Percentiles rank a stretch among this genome's conserved stretches.
These are phyloP conservation scores for Anableps anableps DNA, from an alignment of 2,797 vertebrate genomes.

Conservation along the genomic window DNA sequence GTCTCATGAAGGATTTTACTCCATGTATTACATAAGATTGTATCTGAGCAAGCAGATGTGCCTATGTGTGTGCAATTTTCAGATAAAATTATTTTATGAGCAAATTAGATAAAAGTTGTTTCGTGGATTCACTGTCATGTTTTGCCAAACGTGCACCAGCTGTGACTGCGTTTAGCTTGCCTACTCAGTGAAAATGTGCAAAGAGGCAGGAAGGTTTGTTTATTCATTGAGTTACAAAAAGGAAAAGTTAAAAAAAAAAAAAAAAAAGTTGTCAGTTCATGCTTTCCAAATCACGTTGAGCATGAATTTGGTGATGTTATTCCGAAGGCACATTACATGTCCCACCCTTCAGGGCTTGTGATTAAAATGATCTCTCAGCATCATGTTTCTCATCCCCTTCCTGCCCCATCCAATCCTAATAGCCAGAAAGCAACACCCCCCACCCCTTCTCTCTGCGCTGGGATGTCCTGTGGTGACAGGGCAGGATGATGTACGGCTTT, in stretches of 20 bases:
- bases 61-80: conserved; percentile 26
- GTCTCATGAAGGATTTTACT: conserved; percentile 30
- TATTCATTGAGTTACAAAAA: not conserved
- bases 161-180: conserved; percentile 18
- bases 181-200: not conserved
- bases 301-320: conserved; percentile 36
- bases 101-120: conserved; percentile 41
- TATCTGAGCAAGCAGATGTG: conserved; percentile 40
- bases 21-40: conserved; percentile 40
- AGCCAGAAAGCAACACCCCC: conserved; percentile 42
- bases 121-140: not conserved
- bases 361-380: conserved; percentile 5
- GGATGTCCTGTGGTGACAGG: conserved; percentile 41
- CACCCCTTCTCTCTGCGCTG: conserved; percentile 1
- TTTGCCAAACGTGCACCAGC: conserved; percentile 43
- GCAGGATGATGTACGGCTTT: conserved; percentile 56
- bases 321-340: conserved; percentile 7
- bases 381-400: not conserved
- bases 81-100: conserved; percentile 51
- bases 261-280: not conserved
- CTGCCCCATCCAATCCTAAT: conserved; percentile 17
- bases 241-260: not conserved
- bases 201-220: conserved; percentile 15
- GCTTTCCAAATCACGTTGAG: conserved; percentile 29
- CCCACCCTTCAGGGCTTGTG: not conserved